Conservation (phyloP, 1,140 invertebrate species). For the Carposina sasakii region DNA sequence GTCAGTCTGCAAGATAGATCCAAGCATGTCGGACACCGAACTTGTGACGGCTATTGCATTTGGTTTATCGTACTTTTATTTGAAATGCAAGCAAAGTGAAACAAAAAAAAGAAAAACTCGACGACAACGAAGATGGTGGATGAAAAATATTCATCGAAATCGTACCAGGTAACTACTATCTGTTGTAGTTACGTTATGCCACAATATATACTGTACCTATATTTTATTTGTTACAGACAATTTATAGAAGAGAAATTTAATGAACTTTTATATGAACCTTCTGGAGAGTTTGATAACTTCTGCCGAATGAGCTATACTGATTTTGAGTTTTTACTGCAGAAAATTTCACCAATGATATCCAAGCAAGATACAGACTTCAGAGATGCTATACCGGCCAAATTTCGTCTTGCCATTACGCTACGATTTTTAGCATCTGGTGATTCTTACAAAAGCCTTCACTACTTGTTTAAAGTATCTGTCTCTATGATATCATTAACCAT, state of each 20-base stretch:
- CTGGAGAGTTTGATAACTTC: constrained; percentile 24
- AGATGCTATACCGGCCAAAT: constrained; percentile 25
- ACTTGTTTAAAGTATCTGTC: constrained; percentile 37
- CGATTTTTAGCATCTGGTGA: constrained; percentile 37
- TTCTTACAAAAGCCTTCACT: constrained; percentile 33
- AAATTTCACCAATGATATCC: constrained; percentile 4
- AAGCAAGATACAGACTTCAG: constrained; percentile 23
- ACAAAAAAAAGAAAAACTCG: neutral
- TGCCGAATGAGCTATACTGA: constrained; percentile 18
- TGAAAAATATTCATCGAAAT: constrained; percentile 20
- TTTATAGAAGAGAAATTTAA: constrained; percentile 8
- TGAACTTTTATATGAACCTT: constrained; percentile 14
- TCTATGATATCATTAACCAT: constrained; percentile 30
- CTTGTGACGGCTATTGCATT: constrained; percentile 15
- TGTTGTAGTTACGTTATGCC: constrained; percentile 4
- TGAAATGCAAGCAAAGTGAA: constrained; percentile 2
- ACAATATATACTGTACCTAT: constrained; percentile 2
- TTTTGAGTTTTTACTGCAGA: constrained; percentile 18
- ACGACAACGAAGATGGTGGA: constrained; percentile 17
- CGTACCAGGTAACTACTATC: constrained; percentile 20
- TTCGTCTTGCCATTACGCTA: constrained; percentile 31
- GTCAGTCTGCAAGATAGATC: constrained; percentile 13
- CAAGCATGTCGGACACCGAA: constrained; percentile 14
- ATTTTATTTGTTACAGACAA: constrained; percentile 10
- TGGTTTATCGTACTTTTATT: constrained; percentile 13